Percentiles rank a stretch among this genome's conserved stretches.
These are phyloP conservation scores for silkworm (Bombyx mori) DNA, from an alignment of 1,140 invertebrate species.

Conservation along the genomic window DNA sequence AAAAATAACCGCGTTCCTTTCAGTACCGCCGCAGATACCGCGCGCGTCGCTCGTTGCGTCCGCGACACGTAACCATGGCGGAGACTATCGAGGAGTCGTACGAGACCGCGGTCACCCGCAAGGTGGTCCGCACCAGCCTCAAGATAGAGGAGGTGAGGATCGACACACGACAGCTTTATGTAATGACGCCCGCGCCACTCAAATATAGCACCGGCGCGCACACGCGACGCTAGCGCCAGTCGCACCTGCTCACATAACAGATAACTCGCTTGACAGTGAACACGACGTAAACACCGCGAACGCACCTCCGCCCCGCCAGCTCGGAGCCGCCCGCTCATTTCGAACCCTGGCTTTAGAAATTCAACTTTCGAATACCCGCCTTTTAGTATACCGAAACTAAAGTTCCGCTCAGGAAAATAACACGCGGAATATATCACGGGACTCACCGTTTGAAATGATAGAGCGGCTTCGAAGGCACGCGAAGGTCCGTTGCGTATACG, in stretches of 20 bases:
- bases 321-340: conserved; percentile 3
- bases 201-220: conserved; percentile 42
- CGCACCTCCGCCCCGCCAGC: background rate
- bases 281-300: conserved; percentile 56
- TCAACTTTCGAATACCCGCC: conserved; percentile 7
- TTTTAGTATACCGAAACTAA: background rate
- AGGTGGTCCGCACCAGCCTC: conserved; percentile 75
- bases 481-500: conserved; percentile 47
- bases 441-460: conserved; percentile 27
- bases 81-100: conserved; percentile 73
- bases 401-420: too few relatives aligned
- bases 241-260: conserved; percentile 61
- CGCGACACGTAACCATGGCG: conserved; percentile 64
- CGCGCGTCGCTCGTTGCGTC: conserved; percentile 58
- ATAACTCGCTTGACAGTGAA: conserved; percentile 61
- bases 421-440: conserved; percentile 5
- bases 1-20: conserved; percentile 57
- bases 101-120: conserved; percentile 75
- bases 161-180: conserved; percentile 54
- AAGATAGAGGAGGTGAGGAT: conserved; percentile 77
- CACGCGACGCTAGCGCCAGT: conserved; percentile 35
- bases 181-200: conserved; percentile 52
- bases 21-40: conserved; percentile 61
- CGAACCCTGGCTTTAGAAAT: background rate
- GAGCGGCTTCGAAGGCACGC: conserved; percentile 19